Evolutionary conservation across 1,140 invertebrate species (phyloP).

Genomic region (Drosophila sp.): DNA sequence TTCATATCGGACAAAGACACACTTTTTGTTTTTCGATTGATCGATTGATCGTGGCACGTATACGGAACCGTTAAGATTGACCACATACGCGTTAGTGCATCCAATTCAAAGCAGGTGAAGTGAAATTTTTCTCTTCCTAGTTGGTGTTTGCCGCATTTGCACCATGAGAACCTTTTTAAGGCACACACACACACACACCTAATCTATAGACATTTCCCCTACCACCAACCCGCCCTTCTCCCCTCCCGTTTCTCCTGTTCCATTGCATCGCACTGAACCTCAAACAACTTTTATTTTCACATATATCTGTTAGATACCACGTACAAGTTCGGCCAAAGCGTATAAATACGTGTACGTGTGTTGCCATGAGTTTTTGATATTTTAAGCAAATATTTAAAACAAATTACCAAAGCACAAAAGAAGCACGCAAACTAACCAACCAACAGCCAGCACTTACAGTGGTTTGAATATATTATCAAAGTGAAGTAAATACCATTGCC

Average conservation of each 20-base stretch:
- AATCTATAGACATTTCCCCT: neutral
- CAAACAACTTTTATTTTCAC: conserved; percentile 79
- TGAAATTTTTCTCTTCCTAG: conserved; percentile 34
- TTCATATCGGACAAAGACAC: conserved; percentile 15
- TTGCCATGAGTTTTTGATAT: conserved; percentile 68
- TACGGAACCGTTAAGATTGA: conserved; percentile 50
- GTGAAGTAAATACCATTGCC: no score
- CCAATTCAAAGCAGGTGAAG: conserved; percentile 16
- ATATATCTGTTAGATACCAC: conserved; percentile 78
- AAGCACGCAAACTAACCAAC: conserved; percentile 44
- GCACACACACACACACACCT: conserved; percentile 19
- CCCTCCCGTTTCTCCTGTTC: neutral
- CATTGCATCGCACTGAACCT: conserved; percentile 11
- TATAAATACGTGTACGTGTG: conserved; percentile 59
- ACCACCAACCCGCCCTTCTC: conserved; percentile 2
- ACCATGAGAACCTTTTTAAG: conserved; percentile 57
- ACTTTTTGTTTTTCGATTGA: conserved; percentile 15
- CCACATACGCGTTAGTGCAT: conserved; percentile 2
- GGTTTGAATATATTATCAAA: conserved; percentile 5
- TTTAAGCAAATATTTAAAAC: conserved; percentile 80
- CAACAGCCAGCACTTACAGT: conserved; percentile 38
- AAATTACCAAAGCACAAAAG: conserved; percentile 75
- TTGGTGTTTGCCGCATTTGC: conserved; percentile 18
- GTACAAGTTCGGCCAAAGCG: conserved; percentile 49
- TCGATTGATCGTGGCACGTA: conserved; percentile 42